A percentile compares a stretch with the other conserved stretches of the same genome.
These are phyloP conservation scores for Acronicta leporina DNA, from an alignment of 2,888 invertebrate species.

Conservation along the genomic window DNA sequence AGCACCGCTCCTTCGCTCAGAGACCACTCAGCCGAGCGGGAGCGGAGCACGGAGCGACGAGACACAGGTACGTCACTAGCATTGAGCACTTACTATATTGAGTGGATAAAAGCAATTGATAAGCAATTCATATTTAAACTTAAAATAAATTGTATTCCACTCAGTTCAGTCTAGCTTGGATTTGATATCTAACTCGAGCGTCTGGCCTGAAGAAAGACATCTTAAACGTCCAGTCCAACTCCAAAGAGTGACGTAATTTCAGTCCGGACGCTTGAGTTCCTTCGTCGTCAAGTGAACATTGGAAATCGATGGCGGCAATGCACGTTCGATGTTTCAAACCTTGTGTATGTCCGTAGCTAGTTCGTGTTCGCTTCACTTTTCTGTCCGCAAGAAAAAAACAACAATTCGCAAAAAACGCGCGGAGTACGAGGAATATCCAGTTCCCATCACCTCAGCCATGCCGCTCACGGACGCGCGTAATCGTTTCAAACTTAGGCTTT, in stretches of 20 bases:
- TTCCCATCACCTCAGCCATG: constrained; percentile 76
- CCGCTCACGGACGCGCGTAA: constrained; percentile 83
- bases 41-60: constrained; percentile 79
- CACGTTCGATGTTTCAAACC: constrained; percentile 61
- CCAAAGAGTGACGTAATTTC: constrained; percentile 13
- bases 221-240: not conserved
- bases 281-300: constrained; percentile 57
- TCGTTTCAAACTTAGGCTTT: constrained; percentile 71
- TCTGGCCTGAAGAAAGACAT: constrained; percentile 38
- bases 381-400: constrained; percentile 57
- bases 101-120: constrained; percentile 5
- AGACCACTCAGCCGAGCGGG: constrained; percentile 77
- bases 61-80: constrained; percentile 78
- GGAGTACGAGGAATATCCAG: constrained; percentile 78
- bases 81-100: constrained; percentile 27
- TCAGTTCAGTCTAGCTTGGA: constrained; percentile 27
- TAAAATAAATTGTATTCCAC: not conserved
- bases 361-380: constrained; percentile 82
- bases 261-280: constrained; percentile 32
- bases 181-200: constrained; percentile 22
- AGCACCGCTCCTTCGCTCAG: constrained; percentile 70
- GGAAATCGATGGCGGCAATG: constrained; percentile 73
- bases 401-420: constrained; percentile 64
- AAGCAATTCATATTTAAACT: too few species aligned
- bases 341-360: constrained; percentile 79